Evolutionary conservation across 1,140 invertebrate genomes (phyloP).

Genomic region (Potamilus streckersoni): DNA sequence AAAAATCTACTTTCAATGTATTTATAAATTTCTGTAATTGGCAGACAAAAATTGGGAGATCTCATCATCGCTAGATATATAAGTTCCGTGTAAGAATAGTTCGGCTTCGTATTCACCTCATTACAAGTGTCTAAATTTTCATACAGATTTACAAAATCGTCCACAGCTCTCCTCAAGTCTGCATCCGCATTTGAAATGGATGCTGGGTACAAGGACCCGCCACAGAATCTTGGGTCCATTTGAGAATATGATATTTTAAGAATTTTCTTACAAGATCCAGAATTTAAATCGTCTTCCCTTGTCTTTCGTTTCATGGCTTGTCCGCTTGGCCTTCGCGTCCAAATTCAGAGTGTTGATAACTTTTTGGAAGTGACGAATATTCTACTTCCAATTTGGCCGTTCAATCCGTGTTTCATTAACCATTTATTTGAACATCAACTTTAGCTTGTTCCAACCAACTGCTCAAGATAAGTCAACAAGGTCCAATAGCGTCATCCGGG

Average conservation of each 20-base stretch:
- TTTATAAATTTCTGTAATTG: constrained; percentile 53
- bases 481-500: too few relatives aligned
- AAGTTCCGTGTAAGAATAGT: constrained; percentile 55
- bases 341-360: too few relatives aligned
- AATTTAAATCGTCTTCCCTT: too few relatives aligned
- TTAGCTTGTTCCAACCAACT: too few relatives aligned
- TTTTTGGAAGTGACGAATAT: too few relatives aligned
- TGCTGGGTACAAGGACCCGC: background rate
- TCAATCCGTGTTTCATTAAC: too few relatives aligned
- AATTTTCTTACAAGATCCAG: too few relatives aligned
- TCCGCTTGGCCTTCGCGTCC: background rate
- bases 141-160: constrained; percentile 49
- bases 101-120: constrained; percentile 39
- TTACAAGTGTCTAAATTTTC: constrained; percentile 40
- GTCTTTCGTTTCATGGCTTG: background rate
- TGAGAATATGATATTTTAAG: too few relatives aligned
- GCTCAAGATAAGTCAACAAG: too few relatives aligned
- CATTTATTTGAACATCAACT: too few relatives aligned
- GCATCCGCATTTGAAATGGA: constrained; percentile 8
- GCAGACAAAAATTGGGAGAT: constrained; percentile 50
- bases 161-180: constrained; percentile 42
- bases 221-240: too few relatives aligned
- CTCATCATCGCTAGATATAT: constrained; percentile 49
- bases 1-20: constrained; percentile 48
- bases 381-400: too few relatives aligned